phyloP scores from a whole-genome alignment of 2,797 vertebrate genomes.

The Urosaurus nigricauda region DNA sequence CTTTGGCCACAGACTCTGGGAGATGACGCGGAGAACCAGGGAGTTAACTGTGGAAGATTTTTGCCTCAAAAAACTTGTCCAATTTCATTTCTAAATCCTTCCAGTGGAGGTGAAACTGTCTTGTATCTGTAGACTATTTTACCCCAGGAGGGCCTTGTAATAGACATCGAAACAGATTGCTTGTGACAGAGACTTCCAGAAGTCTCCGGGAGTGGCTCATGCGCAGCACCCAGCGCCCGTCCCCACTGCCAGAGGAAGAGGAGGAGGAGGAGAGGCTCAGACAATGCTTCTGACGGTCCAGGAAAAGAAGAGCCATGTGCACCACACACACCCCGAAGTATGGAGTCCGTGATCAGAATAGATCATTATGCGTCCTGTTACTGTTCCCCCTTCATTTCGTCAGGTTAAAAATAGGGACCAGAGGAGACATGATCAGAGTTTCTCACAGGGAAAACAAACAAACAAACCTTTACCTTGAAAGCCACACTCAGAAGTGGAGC shows the following conservation, averaged over 20 bases:
- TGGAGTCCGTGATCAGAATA: neutral
- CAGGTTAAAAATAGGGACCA: neutral
- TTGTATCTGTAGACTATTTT: slow-evolving; percentile 78
- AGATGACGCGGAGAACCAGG: slow-evolving; percentile 73
- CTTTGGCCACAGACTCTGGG: slow-evolving; percentile 75
- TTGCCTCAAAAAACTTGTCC: slow-evolving; percentile 84
- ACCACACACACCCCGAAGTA: neutral
- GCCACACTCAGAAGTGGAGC: neutral
- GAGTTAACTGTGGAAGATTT: slow-evolving; percentile 75
- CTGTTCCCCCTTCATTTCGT: slow-evolving; percentile 10
- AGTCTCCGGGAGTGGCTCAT: slow-evolving; percentile 61
- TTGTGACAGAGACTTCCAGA: slow-evolving; percentile 82
- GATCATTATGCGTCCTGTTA: slow-evolving; percentile 9
- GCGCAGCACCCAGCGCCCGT: slow-evolving; percentile 61
- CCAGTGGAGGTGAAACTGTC: slow-evolving; percentile 80
- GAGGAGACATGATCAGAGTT: neutral
- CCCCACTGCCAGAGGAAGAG: neutral
- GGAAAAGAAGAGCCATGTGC: too few relatives aligned
- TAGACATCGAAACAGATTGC: slow-evolving; percentile 76
- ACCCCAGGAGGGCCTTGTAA: slow-evolving; percentile 78
- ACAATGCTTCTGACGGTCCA: neutral
- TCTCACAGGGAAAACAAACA: slow-evolving; percentile 2
- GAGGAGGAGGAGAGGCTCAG: slow-evolving; percentile 16
- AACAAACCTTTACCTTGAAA: neutral
- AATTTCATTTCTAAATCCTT: slow-evolving; percentile 82